Evolutionary conservation across 2,113 vertebrate genomes (phyloP).

Genomic region (Xenopus tropicalis): UCB_Xtro_10.0 CM004443.2:3070001-3070500

Average conservation of each 20-base stretch:
- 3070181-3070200: conserved; percentile 48
- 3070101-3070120: conserved; percentile 48
- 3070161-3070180: conserved; percentile 18
- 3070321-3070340: conserved; percentile 5
- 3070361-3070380: conserved; percentile 1
- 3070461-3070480: neutral
- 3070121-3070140: conserved; percentile 47
- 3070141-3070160: conserved; percentile 14
- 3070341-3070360: conserved; percentile 7
- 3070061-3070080: conserved; percentile 46
- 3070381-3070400: neutral
- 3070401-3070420: conserved; percentile 1
- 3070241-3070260: conserved; percentile 49
- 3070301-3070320: conserved; percentile 49
- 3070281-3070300: conserved; percentile 38
- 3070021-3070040: conserved; percentile 32
- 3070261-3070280: conserved; percentile 52
- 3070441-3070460: conserved; percentile 3
- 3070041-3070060: conserved; percentile 29
- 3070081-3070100: conserved; percentile 52
- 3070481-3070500: neutral
- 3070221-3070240: conserved; percentile 46
- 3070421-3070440: conserved; percentile 3
- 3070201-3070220: conserved; percentile 44
- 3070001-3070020: conserved; percentile 17